These are phyloP conservation scores for Micromys minutus DNA, from an alignment of 2,113 vertebrate genomes.

Conservation along the genomic window DNA sequence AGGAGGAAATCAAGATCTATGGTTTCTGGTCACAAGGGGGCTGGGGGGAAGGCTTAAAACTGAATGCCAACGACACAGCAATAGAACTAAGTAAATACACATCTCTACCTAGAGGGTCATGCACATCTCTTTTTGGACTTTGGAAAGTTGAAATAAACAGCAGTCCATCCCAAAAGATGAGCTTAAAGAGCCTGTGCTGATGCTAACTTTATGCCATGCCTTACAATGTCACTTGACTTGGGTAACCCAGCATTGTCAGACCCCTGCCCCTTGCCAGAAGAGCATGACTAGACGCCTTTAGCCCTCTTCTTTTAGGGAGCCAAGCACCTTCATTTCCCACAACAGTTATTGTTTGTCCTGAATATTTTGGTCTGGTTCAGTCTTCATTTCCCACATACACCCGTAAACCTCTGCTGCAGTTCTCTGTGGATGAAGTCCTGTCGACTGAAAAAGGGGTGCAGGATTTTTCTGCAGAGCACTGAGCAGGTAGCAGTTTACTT, in stretches of 20 bases:
- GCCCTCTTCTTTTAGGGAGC: too few species aligned
- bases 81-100: neutral
- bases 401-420: neutral
- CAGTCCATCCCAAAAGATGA: neutral
- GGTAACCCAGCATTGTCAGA: neutral
- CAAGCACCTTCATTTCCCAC: neutral
- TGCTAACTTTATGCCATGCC: neutral
- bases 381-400: neutral
- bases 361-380: neutral
- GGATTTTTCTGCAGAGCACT: neutral
- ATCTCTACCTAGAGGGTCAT: neutral
- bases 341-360: neutral
- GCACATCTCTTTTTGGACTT: neutral
- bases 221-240: neutral
- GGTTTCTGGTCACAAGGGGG: neutral
- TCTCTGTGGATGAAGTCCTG: neutral
- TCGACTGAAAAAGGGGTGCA: neutral
- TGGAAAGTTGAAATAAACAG: neutral
- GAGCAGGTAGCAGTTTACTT: neutral
- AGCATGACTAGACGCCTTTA: too few species aligned
- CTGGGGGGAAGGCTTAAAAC: neutral
- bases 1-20: constrained; percentile 11
- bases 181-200: neutral
- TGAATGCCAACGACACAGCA: neutral
- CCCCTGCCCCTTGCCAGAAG: neutral